Evolutionary conservation across 2,113 vertebrate genomes (phyloP).

Genomic region (Anoplopoma fimbria): DNA sequence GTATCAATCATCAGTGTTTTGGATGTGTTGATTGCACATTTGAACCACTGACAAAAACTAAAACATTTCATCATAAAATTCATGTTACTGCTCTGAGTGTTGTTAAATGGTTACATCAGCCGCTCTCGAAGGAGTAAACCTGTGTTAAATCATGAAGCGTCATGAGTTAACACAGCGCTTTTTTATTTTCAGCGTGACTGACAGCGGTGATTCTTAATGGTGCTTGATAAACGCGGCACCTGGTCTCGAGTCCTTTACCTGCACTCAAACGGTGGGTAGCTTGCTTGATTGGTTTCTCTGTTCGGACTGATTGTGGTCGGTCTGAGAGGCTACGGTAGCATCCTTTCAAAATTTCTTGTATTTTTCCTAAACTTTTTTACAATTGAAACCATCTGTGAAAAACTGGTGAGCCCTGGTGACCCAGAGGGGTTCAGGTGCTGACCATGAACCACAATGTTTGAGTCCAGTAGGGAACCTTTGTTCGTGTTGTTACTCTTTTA

Average conservation of each 20-base stretch:
- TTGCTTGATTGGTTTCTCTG: constrained; percentile 12
- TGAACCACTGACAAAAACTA: background rate
- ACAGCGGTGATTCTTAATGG: constrained; percentile 7
- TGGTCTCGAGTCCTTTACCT: background rate
- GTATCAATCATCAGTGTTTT: background rate
- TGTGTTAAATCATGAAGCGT: background rate
- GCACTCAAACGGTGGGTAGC: background rate
- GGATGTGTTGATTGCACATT: background rate
- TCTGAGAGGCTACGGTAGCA: background rate
- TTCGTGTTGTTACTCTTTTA: background rate
- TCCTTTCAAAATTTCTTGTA: background rate
- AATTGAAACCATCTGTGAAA: background rate
- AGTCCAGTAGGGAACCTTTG: background rate
- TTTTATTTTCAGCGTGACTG: constrained; percentile 3
- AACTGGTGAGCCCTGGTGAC: background rate
- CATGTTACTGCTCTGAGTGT: background rate
- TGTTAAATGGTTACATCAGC: too few relatives aligned
- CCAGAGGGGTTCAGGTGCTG: background rate
- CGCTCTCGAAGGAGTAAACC: background rate
- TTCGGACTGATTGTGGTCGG: background rate
- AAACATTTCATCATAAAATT: background rate
- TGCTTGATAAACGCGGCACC: background rate
- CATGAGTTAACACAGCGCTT: background rate
- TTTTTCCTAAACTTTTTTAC: background rate
- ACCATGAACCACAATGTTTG: background rate